phyloP scores from a whole-genome alignment of 2,888 invertebrate species.

The Rosalia funebris region DNA sequence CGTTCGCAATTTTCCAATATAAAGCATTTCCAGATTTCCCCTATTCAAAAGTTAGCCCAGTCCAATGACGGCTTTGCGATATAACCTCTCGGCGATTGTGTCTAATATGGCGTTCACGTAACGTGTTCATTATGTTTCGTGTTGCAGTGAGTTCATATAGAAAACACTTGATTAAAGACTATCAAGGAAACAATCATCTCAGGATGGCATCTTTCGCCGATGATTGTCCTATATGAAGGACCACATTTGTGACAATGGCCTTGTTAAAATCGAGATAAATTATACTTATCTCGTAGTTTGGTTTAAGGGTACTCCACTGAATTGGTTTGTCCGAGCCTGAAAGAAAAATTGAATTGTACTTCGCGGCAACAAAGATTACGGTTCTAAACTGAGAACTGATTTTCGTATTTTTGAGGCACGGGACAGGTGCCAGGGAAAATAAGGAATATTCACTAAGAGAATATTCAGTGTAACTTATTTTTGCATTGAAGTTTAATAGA shows the following conservation, averaged over 20 bases:
- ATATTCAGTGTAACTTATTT: too few species aligned
- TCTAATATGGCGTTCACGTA: neutral
- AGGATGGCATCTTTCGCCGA: too few species aligned
- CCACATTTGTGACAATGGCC: constrained; percentile 13
- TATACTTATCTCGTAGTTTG: constrained; percentile 11
- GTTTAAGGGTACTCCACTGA: constrained; percentile 15
- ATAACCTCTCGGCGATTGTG: neutral
- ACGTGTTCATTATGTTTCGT: constrained; percentile 4
- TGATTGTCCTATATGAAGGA: constrained; percentile 5
- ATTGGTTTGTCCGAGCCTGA: constrained; percentile 4
- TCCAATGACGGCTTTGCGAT: neutral
- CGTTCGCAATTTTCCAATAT: neutral
- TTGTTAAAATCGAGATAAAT: constrained; percentile 25
- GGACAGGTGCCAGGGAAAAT: too few species aligned
- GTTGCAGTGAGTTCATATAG: neutral
- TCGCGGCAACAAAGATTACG: too few species aligned
- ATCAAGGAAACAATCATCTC: constrained; percentile 9
- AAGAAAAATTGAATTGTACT: constrained; percentile 10
- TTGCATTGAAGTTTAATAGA: too few species aligned
- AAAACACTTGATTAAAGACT: constrained; percentile 19
- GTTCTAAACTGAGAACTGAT: too few species aligned
- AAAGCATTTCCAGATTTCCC: neutral
- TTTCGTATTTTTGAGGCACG: too few species aligned
- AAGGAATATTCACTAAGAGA: too few species aligned
- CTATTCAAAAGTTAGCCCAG: neutral